A percentile compares a stretch with the other conserved stretches of the same genome.
Conservation (phyloP, 64 coral and sea anemone genomes). For the Acropora yongei region DNA sequence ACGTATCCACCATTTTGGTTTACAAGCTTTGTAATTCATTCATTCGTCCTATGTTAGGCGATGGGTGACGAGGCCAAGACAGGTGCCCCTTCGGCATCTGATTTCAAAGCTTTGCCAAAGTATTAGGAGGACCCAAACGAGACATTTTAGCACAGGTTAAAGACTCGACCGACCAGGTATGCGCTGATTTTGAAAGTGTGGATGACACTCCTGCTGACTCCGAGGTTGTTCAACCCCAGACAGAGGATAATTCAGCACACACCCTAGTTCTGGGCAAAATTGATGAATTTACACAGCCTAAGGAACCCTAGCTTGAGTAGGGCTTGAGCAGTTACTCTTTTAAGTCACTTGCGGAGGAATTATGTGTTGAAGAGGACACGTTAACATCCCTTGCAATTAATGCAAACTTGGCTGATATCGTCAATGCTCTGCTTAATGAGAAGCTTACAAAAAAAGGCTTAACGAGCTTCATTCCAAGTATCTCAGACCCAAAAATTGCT, state of each 20-base stretch:
- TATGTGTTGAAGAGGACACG: constrained; percentile 10
- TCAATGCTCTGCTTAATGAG: constrained; percentile 22
- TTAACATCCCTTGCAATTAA: not conserved
- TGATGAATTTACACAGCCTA: not conserved
- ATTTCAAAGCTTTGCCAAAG: not conserved
- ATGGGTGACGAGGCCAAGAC: not conserved
- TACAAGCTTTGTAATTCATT: not conserved
- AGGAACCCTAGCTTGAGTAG: not conserved
- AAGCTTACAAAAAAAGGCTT: constrained; percentile 31
- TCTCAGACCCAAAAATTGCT: constrained; percentile 20
- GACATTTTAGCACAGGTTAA: not conserved
- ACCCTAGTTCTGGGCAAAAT: too few species aligned
- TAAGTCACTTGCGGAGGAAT: constrained; percentile 15
- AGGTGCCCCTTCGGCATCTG: not conserved
- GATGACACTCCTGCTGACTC: not conserved
- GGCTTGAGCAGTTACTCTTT: not conserved
- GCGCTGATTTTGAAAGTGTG: not conserved
- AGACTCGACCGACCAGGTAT: not conserved
- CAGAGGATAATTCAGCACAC: not conserved
- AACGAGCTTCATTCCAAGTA: constrained; percentile 13
- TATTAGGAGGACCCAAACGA: not conserved
- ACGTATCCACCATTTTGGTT: not conserved
- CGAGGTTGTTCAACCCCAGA: not conserved
- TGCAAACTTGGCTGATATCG: constrained; percentile 18
- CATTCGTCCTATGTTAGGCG: not conserved